phyloP scores from a whole-genome alignment of 2,797 vertebrate species.

The Scomberomorus guttatus region DNA sequence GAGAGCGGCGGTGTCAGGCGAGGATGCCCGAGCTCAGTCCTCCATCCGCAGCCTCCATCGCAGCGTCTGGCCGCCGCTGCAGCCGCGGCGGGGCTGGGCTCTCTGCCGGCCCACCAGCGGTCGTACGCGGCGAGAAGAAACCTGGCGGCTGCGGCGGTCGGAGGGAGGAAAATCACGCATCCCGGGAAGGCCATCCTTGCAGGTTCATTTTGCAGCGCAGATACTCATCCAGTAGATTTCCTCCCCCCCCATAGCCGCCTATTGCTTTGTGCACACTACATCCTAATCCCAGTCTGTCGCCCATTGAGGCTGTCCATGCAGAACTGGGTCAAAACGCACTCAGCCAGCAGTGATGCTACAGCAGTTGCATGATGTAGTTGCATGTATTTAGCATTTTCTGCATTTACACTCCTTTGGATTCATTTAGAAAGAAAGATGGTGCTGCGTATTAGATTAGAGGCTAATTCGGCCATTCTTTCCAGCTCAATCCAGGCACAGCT shows the following conservation, averaged over 20 bases:
- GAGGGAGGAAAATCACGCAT: conserved; percentile 82
- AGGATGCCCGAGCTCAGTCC: conserved; percentile 58
- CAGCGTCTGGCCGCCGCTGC: conserved; percentile 40
- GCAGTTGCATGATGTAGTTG: conserved; percentile 5
- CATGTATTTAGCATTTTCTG: neutral
- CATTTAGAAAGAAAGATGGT: neutral
- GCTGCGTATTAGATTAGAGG: neutral
- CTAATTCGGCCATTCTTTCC: neutral
- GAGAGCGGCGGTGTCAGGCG: conserved; percentile 67
- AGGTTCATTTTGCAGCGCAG: conserved; percentile 72
- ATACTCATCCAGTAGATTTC: neutral
- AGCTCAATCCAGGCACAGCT: neutral
- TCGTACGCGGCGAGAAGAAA: conserved; percentile 70
- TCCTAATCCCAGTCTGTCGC: conserved; percentile 66
- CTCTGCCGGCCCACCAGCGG: conserved; percentile 54
- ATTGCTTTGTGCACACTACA: neutral
- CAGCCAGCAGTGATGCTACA: conserved; percentile 51
- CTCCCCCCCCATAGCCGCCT: no score
- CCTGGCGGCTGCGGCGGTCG: conserved; percentile 81
- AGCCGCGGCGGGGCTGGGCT: conserved; percentile 48
- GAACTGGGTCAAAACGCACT: conserved; percentile 74
- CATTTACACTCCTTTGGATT: neutral
- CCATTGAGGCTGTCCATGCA: conserved; percentile 55
- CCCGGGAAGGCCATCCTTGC: conserved; percentile 86
- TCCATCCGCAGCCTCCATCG: conserved; percentile 49